Percentiles rank a stretch among this genome's conserved stretches.
Evolutionary conservation across 2,113 vertebrate genomes (phyloP).

Genomic region (Pedetes capensis): DNA sequence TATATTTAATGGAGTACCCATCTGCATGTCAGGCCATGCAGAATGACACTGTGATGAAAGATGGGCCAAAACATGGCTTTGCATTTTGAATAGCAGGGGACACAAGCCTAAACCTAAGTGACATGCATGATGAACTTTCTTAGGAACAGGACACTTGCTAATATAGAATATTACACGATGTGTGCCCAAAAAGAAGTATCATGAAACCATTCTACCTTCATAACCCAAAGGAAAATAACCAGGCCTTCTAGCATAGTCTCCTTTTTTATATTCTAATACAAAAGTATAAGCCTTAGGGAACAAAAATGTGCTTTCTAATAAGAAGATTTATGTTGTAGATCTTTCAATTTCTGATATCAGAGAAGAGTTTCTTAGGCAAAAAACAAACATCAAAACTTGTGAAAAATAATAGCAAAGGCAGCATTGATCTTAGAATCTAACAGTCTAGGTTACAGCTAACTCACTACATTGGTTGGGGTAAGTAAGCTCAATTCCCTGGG

Average conservation of each 20-base stretch:
- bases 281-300: background rate
- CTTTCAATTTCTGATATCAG: conserved; percentile 17
- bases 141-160: background rate
- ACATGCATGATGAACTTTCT: conserved; percentile 20
- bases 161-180: background rate
- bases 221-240: background rate
- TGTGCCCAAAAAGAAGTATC: background rate
- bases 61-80: background rate
- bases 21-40: background rate
- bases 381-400: background rate
- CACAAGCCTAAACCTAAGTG: background rate
- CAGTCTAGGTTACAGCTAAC: background rate
- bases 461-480: background rate
- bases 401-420: background rate
- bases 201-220: background rate
- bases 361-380: background rate
- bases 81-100: background rate
- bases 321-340: background rate
- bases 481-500: background rate
- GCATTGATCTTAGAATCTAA: background rate
- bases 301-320: background rate
- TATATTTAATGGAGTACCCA: conserved; percentile 19
- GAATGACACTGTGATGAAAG: background rate
- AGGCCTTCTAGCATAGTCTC: background rate
- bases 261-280: background rate